Evolutionary conservation across 2,113 vertebrate species (phyloP).

Genomic region (Leucoraja erinaceus): DNA sequence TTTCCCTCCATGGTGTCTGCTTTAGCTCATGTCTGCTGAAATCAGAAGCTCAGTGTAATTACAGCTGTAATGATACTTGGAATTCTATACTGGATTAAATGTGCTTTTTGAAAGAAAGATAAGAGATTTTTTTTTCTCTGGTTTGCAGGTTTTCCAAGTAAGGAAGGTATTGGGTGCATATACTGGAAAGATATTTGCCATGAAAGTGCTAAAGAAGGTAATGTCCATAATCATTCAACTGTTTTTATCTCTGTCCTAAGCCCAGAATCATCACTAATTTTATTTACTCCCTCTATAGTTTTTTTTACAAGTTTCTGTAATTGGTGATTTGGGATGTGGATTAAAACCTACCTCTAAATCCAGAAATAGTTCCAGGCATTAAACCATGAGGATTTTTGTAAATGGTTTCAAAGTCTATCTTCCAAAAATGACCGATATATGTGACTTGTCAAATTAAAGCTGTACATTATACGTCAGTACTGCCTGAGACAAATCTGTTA

Average conservation of each 20-base stretch:
- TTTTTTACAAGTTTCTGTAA: not conserved
- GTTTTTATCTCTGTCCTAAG: not conserved
- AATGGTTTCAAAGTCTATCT: not conserved
- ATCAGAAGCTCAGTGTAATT: not conserved
- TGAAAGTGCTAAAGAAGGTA: slow-evolving; percentile 99
- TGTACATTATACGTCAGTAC: not conserved
- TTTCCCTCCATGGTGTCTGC: not conserved
- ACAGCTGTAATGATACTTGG: not conserved
- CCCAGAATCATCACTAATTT: not conserved
- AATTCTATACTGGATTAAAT: not conserved
- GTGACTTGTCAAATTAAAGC: not conserved
- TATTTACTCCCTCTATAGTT: not conserved
- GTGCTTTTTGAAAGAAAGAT: not conserved
- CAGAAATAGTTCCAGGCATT: not conserved
- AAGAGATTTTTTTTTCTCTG: not conserved
- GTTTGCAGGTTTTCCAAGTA: slow-evolving; percentile 88
- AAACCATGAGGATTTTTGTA: not conserved
- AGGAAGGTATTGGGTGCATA: slow-evolving; percentile 86
- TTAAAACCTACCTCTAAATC: not conserved
- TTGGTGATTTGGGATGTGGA: not conserved
- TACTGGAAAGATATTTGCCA: slow-evolving; percentile 93
- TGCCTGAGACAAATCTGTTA: not conserved
- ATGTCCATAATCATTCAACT: slow-evolving; percentile 6
- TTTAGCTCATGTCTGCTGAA: not conserved
- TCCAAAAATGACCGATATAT: not conserved